Percentiles rank a stretch among this genome's conserved stretches.
phyloP scores from a whole-genome alignment of 2,888 invertebrate species.

The Camptogramma bilineatum region DNA sequence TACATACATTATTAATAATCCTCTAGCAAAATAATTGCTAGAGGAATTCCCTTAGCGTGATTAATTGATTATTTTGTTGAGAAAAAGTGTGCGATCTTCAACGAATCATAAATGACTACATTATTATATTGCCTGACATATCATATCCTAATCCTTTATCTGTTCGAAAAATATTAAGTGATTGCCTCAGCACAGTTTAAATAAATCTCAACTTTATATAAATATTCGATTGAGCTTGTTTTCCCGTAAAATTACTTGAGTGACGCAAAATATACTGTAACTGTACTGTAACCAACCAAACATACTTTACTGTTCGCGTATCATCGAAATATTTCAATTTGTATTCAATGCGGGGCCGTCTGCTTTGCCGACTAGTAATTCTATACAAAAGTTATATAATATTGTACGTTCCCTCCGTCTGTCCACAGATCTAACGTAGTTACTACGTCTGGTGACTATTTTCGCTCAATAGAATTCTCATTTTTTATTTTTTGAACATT shows the following conservation, averaged over 20 bases:
- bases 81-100: no score
- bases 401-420: slow-evolving; percentile 5
- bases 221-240: background rate
- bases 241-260: background rate
- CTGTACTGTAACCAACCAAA: no score
- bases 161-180: background rate
- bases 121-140: no score
- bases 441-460: background rate
- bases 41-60: no score
- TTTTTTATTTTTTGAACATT: background rate
- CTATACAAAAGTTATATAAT: slow-evolving; percentile 25
- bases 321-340: slow-evolving; percentile 32
- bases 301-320: slow-evolving; percentile 2
- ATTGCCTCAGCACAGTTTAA: background rate
- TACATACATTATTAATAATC: no score
- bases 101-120: no score
- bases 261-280: background rate
- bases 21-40: no score
- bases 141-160: background rate
- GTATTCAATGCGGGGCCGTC: slow-evolving; percentile 34
- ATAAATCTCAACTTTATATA: background rate
- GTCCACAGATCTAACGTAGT: background rate
- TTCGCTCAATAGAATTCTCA: background rate
- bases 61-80: no score
- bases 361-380: slow-evolving; percentile 29